Evolutionary conservation across 2,113 vertebrate species (phyloP).

Genomic region (Engystomops pustulosus): DNA sequence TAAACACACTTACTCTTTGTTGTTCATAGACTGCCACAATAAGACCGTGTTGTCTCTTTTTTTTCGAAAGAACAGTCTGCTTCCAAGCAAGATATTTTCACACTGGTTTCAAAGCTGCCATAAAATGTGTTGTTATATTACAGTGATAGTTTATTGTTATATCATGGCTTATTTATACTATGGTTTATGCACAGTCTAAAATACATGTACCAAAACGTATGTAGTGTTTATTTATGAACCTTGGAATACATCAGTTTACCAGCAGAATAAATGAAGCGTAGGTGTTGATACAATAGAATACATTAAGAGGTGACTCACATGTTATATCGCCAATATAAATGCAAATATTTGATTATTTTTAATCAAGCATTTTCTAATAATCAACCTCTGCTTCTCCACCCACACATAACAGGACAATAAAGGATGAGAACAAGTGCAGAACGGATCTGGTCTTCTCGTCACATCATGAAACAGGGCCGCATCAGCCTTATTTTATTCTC

Average conservation of each 20-base stretch:
- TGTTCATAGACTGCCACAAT: not conserved
- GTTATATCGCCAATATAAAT: constrained; percentile 36
- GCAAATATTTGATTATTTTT: not conserved
- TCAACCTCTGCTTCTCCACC: not conserved
- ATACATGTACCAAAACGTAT: not conserved
- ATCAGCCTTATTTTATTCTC: constrained; percentile 25
- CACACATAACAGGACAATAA: not conserved
- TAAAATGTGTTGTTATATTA: not conserved
- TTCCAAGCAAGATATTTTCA: not conserved
- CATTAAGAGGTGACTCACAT: not conserved
- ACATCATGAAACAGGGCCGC: not conserved
- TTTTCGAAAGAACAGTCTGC: too few relatives aligned
- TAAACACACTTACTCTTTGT: not conserved
- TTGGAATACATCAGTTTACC: not conserved
- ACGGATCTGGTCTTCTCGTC: not conserved
- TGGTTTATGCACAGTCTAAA: not conserved
- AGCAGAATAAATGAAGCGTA: constrained; percentile 24
- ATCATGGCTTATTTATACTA: not conserved
- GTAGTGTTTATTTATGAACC: not conserved
- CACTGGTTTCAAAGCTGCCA: not conserved
- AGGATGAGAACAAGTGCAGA: not conserved
- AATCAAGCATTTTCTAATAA: constrained; percentile 19
- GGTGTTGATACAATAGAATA: constrained; percentile 8
- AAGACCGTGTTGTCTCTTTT: too few relatives aligned
- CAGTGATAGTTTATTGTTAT: not conserved